Conservation (phyloP, 2,797 vertebrate genomes). For the Sebastes itinus region DNA sequence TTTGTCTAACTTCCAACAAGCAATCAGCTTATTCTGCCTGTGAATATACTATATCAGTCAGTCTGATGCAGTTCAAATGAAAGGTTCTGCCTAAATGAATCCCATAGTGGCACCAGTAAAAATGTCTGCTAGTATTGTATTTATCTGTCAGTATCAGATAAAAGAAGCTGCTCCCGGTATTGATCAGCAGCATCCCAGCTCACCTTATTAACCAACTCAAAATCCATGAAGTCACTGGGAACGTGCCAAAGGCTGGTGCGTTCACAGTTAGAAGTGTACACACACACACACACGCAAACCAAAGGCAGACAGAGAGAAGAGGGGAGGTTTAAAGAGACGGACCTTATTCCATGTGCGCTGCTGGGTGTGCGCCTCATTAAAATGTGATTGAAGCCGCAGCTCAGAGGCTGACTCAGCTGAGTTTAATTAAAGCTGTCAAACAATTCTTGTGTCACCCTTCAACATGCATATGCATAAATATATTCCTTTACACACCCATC, state of each 20-base stretch:
- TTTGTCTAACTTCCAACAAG: neutral
- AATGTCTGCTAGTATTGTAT: slow-evolving; percentile 50
- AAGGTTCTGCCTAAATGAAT: slow-evolving; percentile 34
- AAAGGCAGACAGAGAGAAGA: slow-evolving; percentile 20
- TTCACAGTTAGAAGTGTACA: slow-evolving; percentile 54
- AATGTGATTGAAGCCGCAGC: slow-evolving; percentile 62
- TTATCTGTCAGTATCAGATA: slow-evolving; percentile 47
- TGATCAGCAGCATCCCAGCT: slow-evolving; percentile 64
- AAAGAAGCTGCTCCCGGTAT: slow-evolving; percentile 51
- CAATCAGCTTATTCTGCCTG: neutral
- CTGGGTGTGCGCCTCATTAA: slow-evolving; percentile 63
- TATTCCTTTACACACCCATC: slow-evolving; percentile 50
- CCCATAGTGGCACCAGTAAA: slow-evolving; percentile 26
- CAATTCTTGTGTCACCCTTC: slow-evolving; percentile 54
- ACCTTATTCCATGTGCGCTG: slow-evolving; percentile 45
- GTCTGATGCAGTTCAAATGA: slow-evolving; percentile 19
- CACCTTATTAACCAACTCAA: slow-evolving; percentile 63
- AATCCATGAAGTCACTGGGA: slow-evolving; percentile 61
- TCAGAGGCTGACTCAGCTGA: slow-evolving; percentile 64
- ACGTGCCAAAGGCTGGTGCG: slow-evolving; percentile 31
- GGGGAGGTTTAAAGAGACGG: slow-evolving; percentile 46
- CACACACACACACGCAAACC: neutral
- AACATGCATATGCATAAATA: slow-evolving; percentile 60
- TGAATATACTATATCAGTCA: neutral
- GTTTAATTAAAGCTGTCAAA: slow-evolving; percentile 77